A percentile compares a stretch with the other conserved stretches of the same genome.
Conservation (phyloP, 2,888 invertebrate species). For the Netelia inedita region DNA sequence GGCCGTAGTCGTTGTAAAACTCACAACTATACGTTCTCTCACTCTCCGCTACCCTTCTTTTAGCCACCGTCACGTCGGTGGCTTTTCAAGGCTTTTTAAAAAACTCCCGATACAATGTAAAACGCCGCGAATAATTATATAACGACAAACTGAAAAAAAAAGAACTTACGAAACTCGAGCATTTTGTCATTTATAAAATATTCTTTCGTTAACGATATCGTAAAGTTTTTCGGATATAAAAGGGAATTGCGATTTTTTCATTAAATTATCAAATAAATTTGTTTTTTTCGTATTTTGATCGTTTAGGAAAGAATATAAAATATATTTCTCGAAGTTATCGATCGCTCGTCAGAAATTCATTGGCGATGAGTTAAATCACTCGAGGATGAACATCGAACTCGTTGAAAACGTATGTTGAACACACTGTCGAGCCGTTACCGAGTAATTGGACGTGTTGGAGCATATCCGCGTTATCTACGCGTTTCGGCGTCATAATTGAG, state of each 20-base stretch:
- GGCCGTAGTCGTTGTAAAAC: constrained; percentile 64
- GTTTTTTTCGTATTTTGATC: no score
- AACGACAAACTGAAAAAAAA: no score
- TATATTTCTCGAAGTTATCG: background rate
- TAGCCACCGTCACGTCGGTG: background rate
- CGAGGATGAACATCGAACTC: background rate
- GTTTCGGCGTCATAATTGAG: constrained; percentile 53
- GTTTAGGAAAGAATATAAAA: no score
- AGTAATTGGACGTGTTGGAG: constrained; percentile 53
- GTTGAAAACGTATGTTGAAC: constrained; percentile 7
- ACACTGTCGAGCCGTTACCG: constrained; percentile 26
- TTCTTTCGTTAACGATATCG: no score
- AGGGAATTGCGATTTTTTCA: no score
- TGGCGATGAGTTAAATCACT: background rate
- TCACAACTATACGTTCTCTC: constrained; percentile 61
- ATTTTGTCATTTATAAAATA: no score
- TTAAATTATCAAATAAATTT: no score
- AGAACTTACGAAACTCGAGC: no score
- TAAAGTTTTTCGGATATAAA: no score
- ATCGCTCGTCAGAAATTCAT: background rate
- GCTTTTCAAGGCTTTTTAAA: constrained; percentile 30
- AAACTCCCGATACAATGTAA: background rate
- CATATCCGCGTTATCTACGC: constrained; percentile 44
- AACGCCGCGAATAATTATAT: background rate
- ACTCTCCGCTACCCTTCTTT: constrained; percentile 21